These are phyloP conservation scores for Yponomeuta plumbellus DNA, from an alignment of 2,888 invertebrate genomes.

Conservation along the genomic window DNA sequence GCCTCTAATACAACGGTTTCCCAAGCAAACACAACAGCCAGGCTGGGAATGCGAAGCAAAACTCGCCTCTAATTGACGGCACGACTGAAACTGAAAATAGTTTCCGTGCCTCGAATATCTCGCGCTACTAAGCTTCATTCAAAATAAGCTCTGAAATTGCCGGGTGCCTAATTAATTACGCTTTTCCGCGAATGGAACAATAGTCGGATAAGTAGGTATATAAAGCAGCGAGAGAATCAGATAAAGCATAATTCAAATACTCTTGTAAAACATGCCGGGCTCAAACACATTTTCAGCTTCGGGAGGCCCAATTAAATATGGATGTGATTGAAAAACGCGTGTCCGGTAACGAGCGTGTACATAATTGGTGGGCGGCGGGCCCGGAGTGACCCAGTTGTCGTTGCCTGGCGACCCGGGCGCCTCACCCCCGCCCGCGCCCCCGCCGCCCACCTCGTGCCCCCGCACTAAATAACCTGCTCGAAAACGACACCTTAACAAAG, in stretches of 20 bases:
- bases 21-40: background rate
- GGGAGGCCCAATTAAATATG: slow-evolving; percentile 77
- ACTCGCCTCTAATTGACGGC: background rate
- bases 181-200: background rate
- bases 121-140: background rate
- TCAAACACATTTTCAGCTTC: slow-evolving; percentile 70
- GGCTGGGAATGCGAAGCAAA: background rate
- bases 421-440: slow-evolving; percentile 33
- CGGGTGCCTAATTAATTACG: background rate
- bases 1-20: background rate
- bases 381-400: slow-evolving; percentile 75
- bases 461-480: slow-evolving; percentile 63
- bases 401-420: slow-evolving; percentile 67
- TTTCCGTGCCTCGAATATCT: background rate
- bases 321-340: slow-evolving; percentile 78
- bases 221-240: background rate
- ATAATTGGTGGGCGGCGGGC: slow-evolving; percentile 71
- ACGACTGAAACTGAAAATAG: background rate
- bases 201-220: background rate
- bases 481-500: slow-evolving; percentile 74
- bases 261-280: slow-evolving; percentile 58
- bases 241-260: slow-evolving; percentile 40
- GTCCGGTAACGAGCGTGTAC: slow-evolving; percentile 77
- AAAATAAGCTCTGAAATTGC: background rate
- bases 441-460: slow-evolving; percentile 31